These are phyloP conservation scores for Taurulus bubalis DNA, from an alignment of 2,113 vertebrate genomes.

Conservation along the genomic window DNA sequence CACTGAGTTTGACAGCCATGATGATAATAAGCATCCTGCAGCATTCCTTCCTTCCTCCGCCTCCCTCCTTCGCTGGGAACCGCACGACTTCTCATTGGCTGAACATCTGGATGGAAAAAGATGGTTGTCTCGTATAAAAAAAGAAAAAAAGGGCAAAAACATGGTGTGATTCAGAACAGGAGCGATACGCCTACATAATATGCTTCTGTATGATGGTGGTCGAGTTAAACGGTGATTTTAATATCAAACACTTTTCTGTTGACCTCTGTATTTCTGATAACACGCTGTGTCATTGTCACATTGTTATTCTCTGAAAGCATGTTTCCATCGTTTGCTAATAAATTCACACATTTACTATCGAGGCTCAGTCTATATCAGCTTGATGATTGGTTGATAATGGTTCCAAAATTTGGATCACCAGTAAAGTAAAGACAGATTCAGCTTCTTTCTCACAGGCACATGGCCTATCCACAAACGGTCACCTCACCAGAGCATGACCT, in stretches of 20 bases:
- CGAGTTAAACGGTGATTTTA: not conserved
- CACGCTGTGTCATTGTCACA: not conserved
- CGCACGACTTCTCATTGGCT: constrained; percentile 71
- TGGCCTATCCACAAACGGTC: not conserved
- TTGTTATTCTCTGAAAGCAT: not conserved
- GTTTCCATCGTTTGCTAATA: not conserved
- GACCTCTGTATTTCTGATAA: not conserved
- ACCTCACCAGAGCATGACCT: constrained; percentile 39
- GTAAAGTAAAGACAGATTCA: not conserved
- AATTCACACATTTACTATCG: not conserved
- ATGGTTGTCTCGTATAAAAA: constrained; percentile 56
- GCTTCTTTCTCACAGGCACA: not conserved
- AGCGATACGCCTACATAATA: constrained; percentile 25
- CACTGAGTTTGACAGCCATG: constrained; percentile 74
- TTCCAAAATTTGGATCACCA: not conserved
- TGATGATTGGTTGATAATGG: not conserved
- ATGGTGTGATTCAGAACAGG: constrained; percentile 21
- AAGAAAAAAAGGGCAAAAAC: constrained; percentile 8
- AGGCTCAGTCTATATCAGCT: not conserved
- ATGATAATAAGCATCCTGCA: constrained; percentile 76
- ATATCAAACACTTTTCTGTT: not conserved
- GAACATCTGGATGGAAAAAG: constrained; percentile 85
- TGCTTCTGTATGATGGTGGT: constrained; percentile 2
- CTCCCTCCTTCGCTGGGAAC: constrained; percentile 69
- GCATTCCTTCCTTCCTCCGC: constrained; percentile 73